A percentile compares a stretch with the other conserved stretches of the same genome.
Conservation (phyloP, 53 echinoderm and acorn worm genomes). For the Hippasteria phrygiana region DNA sequence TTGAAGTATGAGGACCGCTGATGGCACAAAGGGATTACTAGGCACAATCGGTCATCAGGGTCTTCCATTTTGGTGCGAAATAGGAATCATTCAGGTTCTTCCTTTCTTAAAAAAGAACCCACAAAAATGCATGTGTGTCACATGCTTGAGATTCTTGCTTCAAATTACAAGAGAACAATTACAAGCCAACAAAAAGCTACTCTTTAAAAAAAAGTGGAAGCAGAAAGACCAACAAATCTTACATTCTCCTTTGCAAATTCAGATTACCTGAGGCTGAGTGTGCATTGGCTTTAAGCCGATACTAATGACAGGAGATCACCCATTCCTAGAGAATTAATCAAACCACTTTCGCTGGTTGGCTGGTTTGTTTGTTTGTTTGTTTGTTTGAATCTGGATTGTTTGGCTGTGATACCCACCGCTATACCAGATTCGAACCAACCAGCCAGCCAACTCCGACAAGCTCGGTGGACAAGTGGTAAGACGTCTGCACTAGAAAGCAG, state of each 20-base stretch:
- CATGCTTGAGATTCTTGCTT: neutral
- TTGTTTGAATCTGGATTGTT: too few relatives aligned
- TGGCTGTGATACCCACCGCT: too few relatives aligned
- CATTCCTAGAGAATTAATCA: neutral
- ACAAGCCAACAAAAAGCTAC: neutral
- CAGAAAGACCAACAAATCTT: too few relatives aligned
- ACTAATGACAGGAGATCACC: neutral
- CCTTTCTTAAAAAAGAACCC: neutral
- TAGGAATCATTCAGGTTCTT: neutral
- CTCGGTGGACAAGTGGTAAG: too few relatives aligned
- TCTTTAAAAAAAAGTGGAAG: neutral
- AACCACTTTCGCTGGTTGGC: too few relatives aligned
- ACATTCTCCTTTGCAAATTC: neutral
- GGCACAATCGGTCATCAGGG: conserved; percentile 8
- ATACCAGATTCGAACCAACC: too few relatives aligned
- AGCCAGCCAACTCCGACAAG: too few relatives aligned
- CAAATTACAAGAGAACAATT: neutral
- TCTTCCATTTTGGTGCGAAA: neutral
- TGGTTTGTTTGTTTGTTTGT: too few relatives aligned
- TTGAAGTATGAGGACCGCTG: neutral
- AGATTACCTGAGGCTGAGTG: neutral
- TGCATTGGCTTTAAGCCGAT: neutral
- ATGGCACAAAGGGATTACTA: conserved; percentile 16
- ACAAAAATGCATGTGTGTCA: conserved; percentile 5
- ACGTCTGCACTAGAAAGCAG: too few relatives aligned